These are phyloP conservation scores for Onychomys torridus DNA, from an alignment of 2,797 vertebrate genomes.

Conservation along the genomic window DNA sequence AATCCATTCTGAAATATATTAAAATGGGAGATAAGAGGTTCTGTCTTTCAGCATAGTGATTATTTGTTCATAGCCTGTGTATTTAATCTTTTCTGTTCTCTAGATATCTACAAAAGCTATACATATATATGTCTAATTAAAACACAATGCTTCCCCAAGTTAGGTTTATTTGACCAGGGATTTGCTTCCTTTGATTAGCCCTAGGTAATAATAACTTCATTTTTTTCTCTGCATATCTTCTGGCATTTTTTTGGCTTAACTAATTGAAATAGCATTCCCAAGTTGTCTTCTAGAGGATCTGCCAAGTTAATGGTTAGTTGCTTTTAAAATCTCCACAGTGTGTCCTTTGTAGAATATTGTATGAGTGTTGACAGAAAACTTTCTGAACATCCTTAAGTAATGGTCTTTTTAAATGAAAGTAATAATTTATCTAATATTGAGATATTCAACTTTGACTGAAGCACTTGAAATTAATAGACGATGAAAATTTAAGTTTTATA, in stretches of 20 bases:
- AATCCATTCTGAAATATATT: background rate
- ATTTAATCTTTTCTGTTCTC: constrained; percentile 10
- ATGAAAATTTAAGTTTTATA: background rate
- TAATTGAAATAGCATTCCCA: background rate
- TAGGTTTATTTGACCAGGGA: background rate
- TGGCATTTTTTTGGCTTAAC: background rate
- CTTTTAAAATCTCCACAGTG: background rate
- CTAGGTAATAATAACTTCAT: background rate
- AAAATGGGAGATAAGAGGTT: background rate
- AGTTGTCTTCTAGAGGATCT: background rate
- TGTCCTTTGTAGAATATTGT: background rate
- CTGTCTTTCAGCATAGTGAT: background rate
- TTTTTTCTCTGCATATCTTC: background rate
- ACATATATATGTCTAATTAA: background rate
- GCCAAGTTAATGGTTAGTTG: background rate
- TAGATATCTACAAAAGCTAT: background rate
- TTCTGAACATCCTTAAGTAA: background rate
- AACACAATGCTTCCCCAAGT: background rate
- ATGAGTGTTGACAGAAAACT: background rate
- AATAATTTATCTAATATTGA: background rate
- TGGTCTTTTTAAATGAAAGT: background rate
- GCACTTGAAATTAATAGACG: background rate
- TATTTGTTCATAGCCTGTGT: background rate
- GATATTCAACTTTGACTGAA: background rate
- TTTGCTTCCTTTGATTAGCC: background rate